Base-by-base conservation (phyloP, 2,888 invertebrate species). In the Tanypteryx hageni region DNA sequence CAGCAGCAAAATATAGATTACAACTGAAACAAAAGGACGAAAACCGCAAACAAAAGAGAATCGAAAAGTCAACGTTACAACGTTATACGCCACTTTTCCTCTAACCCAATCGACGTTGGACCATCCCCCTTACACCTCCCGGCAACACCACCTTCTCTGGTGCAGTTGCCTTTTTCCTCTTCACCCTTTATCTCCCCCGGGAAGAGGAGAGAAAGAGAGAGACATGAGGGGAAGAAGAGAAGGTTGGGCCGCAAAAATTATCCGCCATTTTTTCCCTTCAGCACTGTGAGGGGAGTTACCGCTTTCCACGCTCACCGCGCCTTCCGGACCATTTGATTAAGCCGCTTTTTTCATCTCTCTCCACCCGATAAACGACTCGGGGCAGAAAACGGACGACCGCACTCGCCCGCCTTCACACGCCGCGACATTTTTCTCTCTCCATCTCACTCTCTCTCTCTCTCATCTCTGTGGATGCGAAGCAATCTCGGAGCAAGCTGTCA, bases 291-390 rank as follows among this genome's bases (percentile, higher is more conserved):
- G 5, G 44, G 5, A 5, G 44, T 44, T 44, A 13, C 76, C 76
- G 22, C 22, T 76, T 76, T 76, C 76, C 76, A 76, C 76, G 22
- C 27, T 76, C 27, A 76, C 76, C 11, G 76, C 22, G 11, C 22
- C 76, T 76, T 76, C 76, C 76, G 76, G 27, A 76, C 76, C 76
- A 76, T 76, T 76, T 76, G 76, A 76, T 76, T 76, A 76, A 76
- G 76, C 22, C 76, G 76, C 22, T 76, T 76, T 76, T 76, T 76
- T 76, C 44, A 1, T 44, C 44, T 44, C 22, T 76, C 76, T 44
- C n/a, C 22, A 9, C 27, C 76, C 76, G 76, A 76, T 76, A 76
- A 76, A 76, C 27, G 76, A 76, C 76, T n/a, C 76, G 10, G n/a
- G 22, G 9, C n/a, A n/a, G 27, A 76, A 76, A 76, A 76, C n/a